These are phyloP conservation scores for Leistus spinibarbis DNA, from an alignment of 2,888 invertebrate genomes.

Conservation along the genomic window DNA sequence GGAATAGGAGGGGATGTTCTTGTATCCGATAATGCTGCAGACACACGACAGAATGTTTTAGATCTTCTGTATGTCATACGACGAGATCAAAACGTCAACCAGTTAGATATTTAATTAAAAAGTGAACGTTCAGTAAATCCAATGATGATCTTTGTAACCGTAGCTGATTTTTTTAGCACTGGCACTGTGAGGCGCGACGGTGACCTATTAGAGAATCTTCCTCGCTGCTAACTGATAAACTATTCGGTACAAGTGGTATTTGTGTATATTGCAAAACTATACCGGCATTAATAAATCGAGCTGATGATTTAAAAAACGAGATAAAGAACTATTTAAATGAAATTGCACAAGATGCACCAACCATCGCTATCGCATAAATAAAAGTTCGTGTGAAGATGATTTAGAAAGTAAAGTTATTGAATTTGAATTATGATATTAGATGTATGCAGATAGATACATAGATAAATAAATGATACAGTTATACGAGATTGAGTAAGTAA, in stretches of 20 bases:
- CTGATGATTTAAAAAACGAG: not conserved
- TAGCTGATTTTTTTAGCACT: not conserved
- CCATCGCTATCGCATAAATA: not conserved
- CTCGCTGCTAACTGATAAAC: not conserved
- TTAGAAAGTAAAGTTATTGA: not conserved
- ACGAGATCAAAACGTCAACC: no score
- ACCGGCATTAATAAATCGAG: not conserved
- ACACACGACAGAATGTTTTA: no score
- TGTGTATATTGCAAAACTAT: not conserved
- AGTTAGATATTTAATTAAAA: not conserved
- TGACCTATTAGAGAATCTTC: conserved; percentile 16
- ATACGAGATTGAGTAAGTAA: not conserved
- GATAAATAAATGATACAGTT: not conserved
- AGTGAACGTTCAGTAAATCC: conserved; percentile 5
- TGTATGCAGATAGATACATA: no score
- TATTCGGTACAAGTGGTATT: conserved; percentile 15
- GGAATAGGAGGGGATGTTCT: no score
- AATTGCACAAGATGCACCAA: conserved; percentile 3
- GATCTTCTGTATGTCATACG: no score
- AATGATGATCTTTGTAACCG: conserved; percentile 2
- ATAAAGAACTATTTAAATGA: conserved; percentile 2
- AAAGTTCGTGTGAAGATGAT: conserved; percentile 7
- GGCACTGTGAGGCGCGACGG: not conserved
- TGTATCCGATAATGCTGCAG: no score
- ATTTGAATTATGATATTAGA: conserved; percentile 3